phyloP scores from a whole-genome alignment of 1,140 invertebrate genomes.

The Papilio dardanus region DNA sequence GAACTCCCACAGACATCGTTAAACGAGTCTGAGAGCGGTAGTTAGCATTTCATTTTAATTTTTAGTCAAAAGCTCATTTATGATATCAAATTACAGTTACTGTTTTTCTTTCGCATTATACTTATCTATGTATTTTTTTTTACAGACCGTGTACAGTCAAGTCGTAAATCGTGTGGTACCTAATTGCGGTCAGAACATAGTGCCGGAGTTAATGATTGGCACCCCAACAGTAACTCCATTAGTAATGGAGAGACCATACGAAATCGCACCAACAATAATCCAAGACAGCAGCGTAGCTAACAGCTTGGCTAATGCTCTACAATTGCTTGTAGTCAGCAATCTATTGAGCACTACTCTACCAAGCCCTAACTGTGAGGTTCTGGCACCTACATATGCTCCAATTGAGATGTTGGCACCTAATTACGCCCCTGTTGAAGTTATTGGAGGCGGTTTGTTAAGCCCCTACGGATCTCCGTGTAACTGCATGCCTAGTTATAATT shows the following conservation, averaged over 20 bases:
- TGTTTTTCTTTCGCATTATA: constrained; percentile 25
- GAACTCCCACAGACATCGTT: no score
- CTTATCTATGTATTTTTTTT: constrained; percentile 40
- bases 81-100: not conserved
- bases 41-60: no score
- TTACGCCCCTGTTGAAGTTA: constrained; percentile 14
- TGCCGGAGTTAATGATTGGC: constrained; percentile 24
- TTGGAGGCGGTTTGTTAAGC: constrained; percentile 17
- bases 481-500: constrained; percentile 31
- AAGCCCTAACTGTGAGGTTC: constrained; percentile 35
- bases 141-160: constrained; percentile 53
- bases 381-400: constrained; percentile 21
- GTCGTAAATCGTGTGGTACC: constrained; percentile 58
- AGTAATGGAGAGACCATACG: constrained; percentile 40
- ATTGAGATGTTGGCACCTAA: constrained; percentile 30
- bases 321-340: constrained; percentile 71
- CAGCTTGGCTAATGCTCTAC: constrained; percentile 66
- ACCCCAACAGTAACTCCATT: constrained; percentile 23
- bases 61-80: not conserved
- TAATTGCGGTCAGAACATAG: constrained; percentile 45
- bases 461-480: constrained; percentile 13
- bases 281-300: constrained; percentile 71
- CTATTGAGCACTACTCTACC: constrained; percentile 63
- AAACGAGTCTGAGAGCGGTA: no score
- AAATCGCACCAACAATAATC: constrained; percentile 57